Evolutionary conservation across 2,113 vertebrate species (phyloP).

Genomic region (Herpailurus yagouaroundi): DNA sequence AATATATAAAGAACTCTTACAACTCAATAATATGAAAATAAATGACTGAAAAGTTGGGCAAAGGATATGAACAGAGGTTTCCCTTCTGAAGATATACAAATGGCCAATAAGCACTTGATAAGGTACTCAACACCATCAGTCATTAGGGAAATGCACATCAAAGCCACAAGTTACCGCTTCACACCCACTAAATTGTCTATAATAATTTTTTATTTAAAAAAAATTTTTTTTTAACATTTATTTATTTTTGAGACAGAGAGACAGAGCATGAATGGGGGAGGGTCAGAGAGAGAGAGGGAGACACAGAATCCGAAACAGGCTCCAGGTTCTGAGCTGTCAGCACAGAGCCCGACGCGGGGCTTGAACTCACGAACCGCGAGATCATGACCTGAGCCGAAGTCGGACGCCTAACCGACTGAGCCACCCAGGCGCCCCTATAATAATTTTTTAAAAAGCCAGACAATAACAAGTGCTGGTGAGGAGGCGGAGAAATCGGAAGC

Average conservation of each 20-base stretch:
- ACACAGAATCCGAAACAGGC: too few relatives aligned
- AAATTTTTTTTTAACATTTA: too few relatives aligned
- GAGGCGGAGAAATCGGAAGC: not conserved
- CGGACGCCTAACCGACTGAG: too few relatives aligned
- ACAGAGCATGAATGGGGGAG: too few relatives aligned
- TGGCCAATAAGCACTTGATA: not conserved
- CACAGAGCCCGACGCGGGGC: too few relatives aligned
- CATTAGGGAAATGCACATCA: not conserved
- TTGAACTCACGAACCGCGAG: too few relatives aligned
- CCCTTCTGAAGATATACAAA: not conserved
- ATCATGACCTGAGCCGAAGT: too few relatives aligned
- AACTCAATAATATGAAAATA: constrained; percentile 23
- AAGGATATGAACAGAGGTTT: constrained; percentile 20
- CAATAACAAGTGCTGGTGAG: not conserved
- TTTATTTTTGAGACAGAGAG: too few relatives aligned
- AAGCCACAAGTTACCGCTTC: not conserved
- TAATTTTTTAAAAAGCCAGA: not conserved
- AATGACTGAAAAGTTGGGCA: not conserved
- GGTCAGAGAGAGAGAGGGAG: too few relatives aligned
- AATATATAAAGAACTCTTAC: not conserved
- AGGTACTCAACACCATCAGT: not conserved
- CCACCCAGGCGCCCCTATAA: not conserved
- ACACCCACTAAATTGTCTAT: not conserved
- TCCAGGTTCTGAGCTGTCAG: too few relatives aligned
- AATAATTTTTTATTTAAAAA: not conserved